Evolutionary conservation across 2,797 vertebrate species (phyloP), one percentile per base, ranked within the genome.

Genomic region (Decapterus maruadsi): DNA sequence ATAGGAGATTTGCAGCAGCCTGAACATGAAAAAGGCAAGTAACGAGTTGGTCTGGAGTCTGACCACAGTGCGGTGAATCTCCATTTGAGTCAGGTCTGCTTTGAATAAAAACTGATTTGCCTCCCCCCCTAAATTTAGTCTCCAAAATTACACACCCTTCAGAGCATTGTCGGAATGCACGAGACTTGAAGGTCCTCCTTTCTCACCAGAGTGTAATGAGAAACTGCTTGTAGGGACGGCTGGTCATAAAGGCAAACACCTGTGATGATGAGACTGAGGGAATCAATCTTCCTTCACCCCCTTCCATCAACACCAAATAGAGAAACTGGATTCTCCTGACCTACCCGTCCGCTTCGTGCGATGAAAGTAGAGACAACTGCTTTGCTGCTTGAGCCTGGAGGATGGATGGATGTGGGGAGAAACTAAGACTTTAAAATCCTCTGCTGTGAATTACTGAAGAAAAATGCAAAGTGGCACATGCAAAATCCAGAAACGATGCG

Each of bases 41-140:
- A 95, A 94, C 90, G 86, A 94, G 93, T 92, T 71, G 90, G 93
- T 94, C 91, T 94, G 92, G 94, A 94, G 93, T 93, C 90, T 83
- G 87, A 95, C 95, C 95, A 90, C 95, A 95, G 80, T 94, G 94
- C 53, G 95, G 95, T 95, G 94, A 93, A 95, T 96, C 94, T 92
- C 90, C 45, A 83, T 94, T 94, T 91, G 89, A 94, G 90, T 91
- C 90, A 89, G 91, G 94, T 94, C 95, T 96, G 95, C 94, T 95
- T 95, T 80, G 83, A 95, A 96, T 96, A 95, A 96, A 95, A 94
- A 89, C 92, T 92, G 92, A 95, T 95, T 94, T 91, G 79, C 89
- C 91, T 81, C 66, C 89, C 78, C 64, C 81, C 84, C 80, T 85
- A 91, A 94, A 94, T 93, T 92, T 92, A 93, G 93, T 84, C 92